These are phyloP conservation scores for Neosilurus hyrtlii DNA, from an alignment of 2,797 vertebrate genomes.

Conservation along the genomic window DNA sequence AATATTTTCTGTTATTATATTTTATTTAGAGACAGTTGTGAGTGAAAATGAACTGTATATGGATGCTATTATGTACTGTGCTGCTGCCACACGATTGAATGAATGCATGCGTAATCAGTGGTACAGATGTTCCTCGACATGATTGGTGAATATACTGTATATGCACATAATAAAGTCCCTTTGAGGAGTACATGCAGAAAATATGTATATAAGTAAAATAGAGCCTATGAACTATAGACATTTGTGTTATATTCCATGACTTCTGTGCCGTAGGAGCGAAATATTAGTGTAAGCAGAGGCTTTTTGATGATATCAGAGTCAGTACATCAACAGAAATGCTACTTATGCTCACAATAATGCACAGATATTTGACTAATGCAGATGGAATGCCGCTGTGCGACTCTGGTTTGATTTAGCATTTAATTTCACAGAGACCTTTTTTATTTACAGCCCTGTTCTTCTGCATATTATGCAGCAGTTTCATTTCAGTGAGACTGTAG, in stretches of 20 bases:
- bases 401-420: slow-evolving; percentile 28
- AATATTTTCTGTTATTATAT: too few relatives aligned
- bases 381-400: background rate
- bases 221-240: background rate
- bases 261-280: background rate
- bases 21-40: too few relatives aligned
- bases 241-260: background rate
- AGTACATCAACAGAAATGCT: background rate
- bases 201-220: background rate
- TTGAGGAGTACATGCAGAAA: background rate
- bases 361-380: background rate
- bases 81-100: background rate
- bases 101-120: background rate
- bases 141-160: background rate
- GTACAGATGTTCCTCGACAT: background rate
- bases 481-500: background rate
- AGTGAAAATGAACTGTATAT: background rate
- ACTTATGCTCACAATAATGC: slow-evolving; percentile 31
- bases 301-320: slow-evolving; percentile 5
- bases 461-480: slow-evolving; percentile 27
- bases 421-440: slow-evolving; percentile 25
- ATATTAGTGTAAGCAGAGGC: background rate
- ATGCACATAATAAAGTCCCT: background rate
- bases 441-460: background rate
- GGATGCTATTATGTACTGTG: background rate